A percentile compares a stretch with the other conserved stretches of the same genome.
These are phyloP conservation scores for Elymnias hypermnestra DNA, from an alignment of 1,140 invertebrate species.

Conservation along the genomic window DNA sequence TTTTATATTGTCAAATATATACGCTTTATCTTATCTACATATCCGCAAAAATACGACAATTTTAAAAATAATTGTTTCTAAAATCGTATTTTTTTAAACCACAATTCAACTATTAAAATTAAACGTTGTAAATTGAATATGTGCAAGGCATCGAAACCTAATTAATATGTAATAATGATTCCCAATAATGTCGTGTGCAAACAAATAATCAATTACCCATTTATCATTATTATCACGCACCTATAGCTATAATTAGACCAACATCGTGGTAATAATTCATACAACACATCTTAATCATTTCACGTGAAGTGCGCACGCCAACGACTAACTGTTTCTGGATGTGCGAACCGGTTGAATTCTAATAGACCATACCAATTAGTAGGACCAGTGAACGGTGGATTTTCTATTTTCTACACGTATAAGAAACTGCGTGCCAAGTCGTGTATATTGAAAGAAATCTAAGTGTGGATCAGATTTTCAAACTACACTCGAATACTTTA, in stretches of 20 bases:
- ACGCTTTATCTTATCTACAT: too few species aligned
- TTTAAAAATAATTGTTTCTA: too few species aligned
- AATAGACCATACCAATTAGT: conserved; percentile 68
- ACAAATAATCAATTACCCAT: conserved; percentile 30
- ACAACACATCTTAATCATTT: conserved; percentile 47
- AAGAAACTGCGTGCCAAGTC: conserved; percentile 64
- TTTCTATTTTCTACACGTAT: conserved; percentile 75
- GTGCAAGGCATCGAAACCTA: too few species aligned
- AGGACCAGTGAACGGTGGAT: conserved; percentile 69
- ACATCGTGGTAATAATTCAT: conserved; percentile 44
- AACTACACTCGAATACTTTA: background rate
- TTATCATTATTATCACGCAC: conserved; percentile 46
- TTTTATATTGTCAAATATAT: too few species aligned
- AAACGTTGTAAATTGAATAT: too few species aligned
- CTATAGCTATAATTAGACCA: conserved; percentile 40
- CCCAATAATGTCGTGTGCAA: too few species aligned
- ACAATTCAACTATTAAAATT: too few species aligned
- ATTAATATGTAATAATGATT: background rate
- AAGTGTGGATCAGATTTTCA: conserved; percentile 31
- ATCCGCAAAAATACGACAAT: too few species aligned
- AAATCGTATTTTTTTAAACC: too few species aligned
- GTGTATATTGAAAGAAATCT: conserved; percentile 55
- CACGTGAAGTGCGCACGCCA: conserved; percentile 60
- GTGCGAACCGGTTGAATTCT: conserved; percentile 61
- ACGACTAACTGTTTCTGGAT: conserved; percentile 63